Evolutionary conservation across 1,140 invertebrate species (phyloP), one percentile per base, ranked within the genome.

Genomic region (Araneus ventricosus): DNA sequence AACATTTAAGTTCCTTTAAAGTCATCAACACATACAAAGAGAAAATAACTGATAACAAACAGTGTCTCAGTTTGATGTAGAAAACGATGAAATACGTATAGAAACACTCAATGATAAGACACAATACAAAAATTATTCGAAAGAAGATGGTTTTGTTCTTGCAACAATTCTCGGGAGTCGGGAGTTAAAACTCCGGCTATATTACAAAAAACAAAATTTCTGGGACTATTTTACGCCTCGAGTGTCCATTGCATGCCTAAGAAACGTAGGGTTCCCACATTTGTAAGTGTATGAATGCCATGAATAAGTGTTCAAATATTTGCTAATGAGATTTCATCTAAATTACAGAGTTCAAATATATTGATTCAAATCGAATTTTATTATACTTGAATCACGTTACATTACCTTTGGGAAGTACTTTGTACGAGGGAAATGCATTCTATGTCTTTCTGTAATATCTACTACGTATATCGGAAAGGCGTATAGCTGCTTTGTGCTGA

Each of bases 61-160:
- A 39, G 63, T 34, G 70, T 67, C 88, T 80, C 20, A 80, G 67
- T 57, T 86, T 86, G 82, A 86, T 87, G 85, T 87, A 93, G 91
- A 93, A 87, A 93, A 87, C 52, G 91, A 93, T 93, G 91, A 93
- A 93, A 93, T 93, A 93, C 91, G 91, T 93, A 93, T 93, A 93
- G 91, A 93, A 93, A 93, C 91, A 93, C 52, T 93, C 84, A 93
- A 93, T 85, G 90, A 70, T 93, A 88, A 93, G 91, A 93, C 91
- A 80, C 85, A 88, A 87, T 93, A 93, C 84, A 93, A 87, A n/a
- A 93, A 87, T 93, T 59, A 93, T 85, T 85, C 37, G 41, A 86
- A 85, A 90, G 27, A 63, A 39, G 52, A 93, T 93, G 91, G 34
- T 70, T 91, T 93, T 87, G 91, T 93, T 93, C 84, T 87, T 80